Evolutionary conservation across 2,113 vertebrate genomes (phyloP).

Genomic region (Neoarius graeffei): DNA sequence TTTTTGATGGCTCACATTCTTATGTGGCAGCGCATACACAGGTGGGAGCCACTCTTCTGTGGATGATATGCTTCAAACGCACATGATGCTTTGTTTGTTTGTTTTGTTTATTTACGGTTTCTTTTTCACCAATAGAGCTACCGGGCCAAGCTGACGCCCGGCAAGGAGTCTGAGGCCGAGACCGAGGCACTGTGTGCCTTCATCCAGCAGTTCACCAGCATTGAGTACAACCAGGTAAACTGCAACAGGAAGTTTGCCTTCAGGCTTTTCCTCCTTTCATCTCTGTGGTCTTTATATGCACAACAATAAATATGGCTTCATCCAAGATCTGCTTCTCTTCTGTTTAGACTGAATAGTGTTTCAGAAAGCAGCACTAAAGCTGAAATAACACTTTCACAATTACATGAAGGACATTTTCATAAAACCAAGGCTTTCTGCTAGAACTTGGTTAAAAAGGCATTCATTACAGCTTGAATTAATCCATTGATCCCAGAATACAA

Average conservation of each 20-base stretch:
- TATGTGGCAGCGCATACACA: conserved; percentile 93
- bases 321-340: background rate
- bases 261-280: background rate
- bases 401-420: background rate
- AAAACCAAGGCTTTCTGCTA: background rate
- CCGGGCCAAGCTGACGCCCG: conserved; percentile 85
- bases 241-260: background rate
- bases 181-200: conserved; percentile 89
- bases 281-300: no score
- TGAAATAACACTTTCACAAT: background rate
- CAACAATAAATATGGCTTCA: background rate
- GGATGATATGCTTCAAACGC: background rate
- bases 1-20: conserved; percentile 92
- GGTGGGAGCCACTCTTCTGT: conserved; percentile 67
- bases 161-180: conserved; percentile 86
- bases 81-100: background rate
- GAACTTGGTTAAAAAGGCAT: background rate
- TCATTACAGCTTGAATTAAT: background rate
- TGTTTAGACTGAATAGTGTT: background rate
- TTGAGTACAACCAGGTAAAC: conserved; percentile 84
- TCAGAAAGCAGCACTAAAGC: background rate
- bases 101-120: background rate
- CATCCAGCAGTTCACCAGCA: conserved; percentile 85
- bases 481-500: background rate
- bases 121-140: conserved; percentile 78